Percentiles rank a stretch among this genome's conserved stretches.
phyloP scores from a whole-genome alignment of 2,888 invertebrate genomes.

The Thecocarcelia acutangulata region DNA sequence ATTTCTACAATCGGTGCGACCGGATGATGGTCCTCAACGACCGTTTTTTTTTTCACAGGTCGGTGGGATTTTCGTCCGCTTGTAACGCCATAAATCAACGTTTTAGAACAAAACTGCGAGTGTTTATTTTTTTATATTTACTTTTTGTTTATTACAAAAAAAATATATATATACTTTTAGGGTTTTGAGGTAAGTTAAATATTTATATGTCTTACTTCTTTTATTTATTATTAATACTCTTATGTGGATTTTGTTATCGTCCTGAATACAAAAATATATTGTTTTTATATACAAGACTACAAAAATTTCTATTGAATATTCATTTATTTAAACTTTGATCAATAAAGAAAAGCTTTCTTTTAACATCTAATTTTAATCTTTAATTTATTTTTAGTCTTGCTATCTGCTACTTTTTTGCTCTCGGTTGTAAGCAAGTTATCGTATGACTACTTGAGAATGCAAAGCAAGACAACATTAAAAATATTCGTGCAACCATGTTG shows the following conservation, averaged over 20 bases:
- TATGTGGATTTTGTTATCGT: too few relatives aligned
- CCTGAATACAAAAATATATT: too few relatives aligned
- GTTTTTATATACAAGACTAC: too few relatives aligned
- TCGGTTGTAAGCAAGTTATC: neutral
- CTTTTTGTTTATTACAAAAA: neutral
- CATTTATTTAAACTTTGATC: too few relatives aligned
- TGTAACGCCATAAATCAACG: slow-evolving; percentile 84
- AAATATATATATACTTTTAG: too few relatives aligned
- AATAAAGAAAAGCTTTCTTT: too few relatives aligned
- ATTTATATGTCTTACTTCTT: too few relatives aligned
- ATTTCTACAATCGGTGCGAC: slow-evolving; percentile 84
- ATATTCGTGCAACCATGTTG: slow-evolving; percentile 29
- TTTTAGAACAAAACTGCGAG: neutral
- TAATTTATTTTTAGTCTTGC: neutral
- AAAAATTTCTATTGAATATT: too few relatives aligned
- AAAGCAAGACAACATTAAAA: slow-evolving; percentile 45
- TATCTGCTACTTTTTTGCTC: neutral
- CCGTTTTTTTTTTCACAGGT: slow-evolving; percentile 84
- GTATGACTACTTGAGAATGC: neutral
- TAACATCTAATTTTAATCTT: too few relatives aligned
- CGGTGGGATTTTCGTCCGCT: slow-evolving; percentile 92
- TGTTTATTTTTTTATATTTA: slow-evolving; percentile 8
- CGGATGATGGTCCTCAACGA: slow-evolving; percentile 88
- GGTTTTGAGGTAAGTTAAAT: too few relatives aligned
- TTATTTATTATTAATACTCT: too few relatives aligned